Evolutionary conservation across 2,113 vertebrate species (phyloP), one percentile per base, ranked within the genome.

Genomic region (Theristicus caerulescens): DNA sequence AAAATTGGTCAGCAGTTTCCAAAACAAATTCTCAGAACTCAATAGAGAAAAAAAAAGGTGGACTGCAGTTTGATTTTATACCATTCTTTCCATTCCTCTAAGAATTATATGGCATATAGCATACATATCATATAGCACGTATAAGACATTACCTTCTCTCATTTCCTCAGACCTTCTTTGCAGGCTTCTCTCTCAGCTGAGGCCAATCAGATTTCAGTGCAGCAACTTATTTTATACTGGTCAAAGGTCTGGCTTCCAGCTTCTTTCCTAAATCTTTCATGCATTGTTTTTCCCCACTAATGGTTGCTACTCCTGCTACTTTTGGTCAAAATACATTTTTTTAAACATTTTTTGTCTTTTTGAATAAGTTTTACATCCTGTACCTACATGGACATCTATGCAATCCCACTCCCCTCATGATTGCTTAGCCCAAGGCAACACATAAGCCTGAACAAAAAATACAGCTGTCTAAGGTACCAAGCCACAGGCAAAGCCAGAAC

Each of bases 71-170:
- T 34, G 32, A 19, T 83, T 93, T 94, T 52, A 71, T n/a, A 55
- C 15, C 24, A 22, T 57, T 85, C 21, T 64, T 84, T 69, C 24
- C 12, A 59, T 84, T 95, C 14, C 32, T 78, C 9, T 17, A 54
- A 84, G 52, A 86, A 47, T 24, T 58, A 13, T 19, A 61, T 9
- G 13, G 14, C 54, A 61, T 24, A 31, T 13, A 71, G 17, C 13
- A 16, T 38, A 57, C 31, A 32, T 38, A n/a, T 1, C 61, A 2
- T 16, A 47, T 3, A 70, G 17, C 10, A 1, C 19, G 4, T 5
- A 34, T 17, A 31, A 86, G 44, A 44, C 52, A 34, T 21, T 42
- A 31, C 20, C n/a, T 54, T 44, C 32, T 57, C 46, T 80, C 19
- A 46, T 88, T 61, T 69, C 22, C 42, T 88, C 32, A 38, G 55